phyloP scores from a whole-genome alignment of 35 echinoderm and acorn worm species.

The Hemicentrotus pulcherrimus region DNA sequence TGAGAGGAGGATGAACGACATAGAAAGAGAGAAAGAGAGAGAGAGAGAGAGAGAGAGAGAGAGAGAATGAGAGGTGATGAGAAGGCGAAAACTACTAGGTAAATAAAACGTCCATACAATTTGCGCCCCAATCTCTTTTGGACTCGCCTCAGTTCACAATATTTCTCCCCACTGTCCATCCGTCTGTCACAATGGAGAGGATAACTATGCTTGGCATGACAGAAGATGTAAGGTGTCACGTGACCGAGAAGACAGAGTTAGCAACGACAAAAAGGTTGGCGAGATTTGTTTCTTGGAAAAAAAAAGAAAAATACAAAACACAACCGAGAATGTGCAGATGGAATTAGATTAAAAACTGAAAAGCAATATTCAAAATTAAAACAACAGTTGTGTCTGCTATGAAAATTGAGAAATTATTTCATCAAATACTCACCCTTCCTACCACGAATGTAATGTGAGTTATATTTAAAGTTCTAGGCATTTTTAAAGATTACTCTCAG shows the following conservation, averaged over 20 bases:
- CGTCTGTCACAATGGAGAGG: not conserved
- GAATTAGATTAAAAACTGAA: too few species aligned
- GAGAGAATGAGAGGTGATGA: not conserved
- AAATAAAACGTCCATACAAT: not conserved
- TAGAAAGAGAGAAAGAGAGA: not conserved
- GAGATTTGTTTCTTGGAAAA: too few species aligned
- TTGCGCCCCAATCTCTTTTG: not conserved
- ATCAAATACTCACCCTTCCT: not conserved
- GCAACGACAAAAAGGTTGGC: too few species aligned
- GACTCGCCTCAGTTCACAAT: not conserved
- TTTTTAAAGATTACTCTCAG: too few species aligned
- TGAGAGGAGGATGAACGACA: not conserved
- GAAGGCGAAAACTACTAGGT: not conserved
- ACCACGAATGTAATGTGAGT: not conserved
- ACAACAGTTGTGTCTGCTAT: too few species aligned
- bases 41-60: not conserved
- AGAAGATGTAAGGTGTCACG: not conserved
- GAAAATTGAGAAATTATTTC: too few species aligned
- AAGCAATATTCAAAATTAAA: too few species aligned
- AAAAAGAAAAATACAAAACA: too few species aligned
- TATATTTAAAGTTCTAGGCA: too few species aligned
- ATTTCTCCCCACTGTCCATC: not conserved
- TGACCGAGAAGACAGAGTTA: not conserved
- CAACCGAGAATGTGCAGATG: too few species aligned
- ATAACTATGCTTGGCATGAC: too few species aligned